A percentile compares a stretch with the other conserved stretches of the same genome.
Evolutionary conservation across 2,888 invertebrate genomes (phyloP).

Genomic region (Zootermopsis nevadensis): DNA sequence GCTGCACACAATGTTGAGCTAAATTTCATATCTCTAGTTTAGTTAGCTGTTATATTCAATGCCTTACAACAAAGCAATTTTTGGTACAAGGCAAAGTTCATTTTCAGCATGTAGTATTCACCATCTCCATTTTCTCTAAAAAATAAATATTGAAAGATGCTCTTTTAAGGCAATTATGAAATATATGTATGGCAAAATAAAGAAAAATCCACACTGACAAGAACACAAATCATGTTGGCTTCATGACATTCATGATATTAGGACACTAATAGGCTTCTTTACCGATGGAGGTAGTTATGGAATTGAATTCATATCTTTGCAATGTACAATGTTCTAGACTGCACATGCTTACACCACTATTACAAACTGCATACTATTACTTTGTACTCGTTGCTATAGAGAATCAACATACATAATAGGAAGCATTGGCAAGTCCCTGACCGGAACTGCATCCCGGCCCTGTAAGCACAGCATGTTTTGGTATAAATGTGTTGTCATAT

Average conservation of each 20-base stretch:
- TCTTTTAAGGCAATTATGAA: conserved; percentile 18
- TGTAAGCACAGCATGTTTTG: conserved; percentile 52
- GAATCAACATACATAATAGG: conserved; percentile 49
- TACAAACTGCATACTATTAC: conserved; percentile 45
- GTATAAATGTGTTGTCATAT: conserved; percentile 53
- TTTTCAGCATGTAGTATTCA: not conserved
- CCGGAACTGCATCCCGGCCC: conserved; percentile 43
- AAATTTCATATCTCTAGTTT: not conserved
- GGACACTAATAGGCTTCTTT: conserved; percentile 32
- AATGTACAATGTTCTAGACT: conserved; percentile 33
- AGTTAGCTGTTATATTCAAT: not conserved
- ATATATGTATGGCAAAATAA: conserved; percentile 32
- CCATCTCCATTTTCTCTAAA: not conserved
- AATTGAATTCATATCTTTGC: conserved; percentile 51
- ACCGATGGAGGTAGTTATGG: conserved; percentile 54
- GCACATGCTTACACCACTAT: conserved; percentile 28
- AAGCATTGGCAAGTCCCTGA: conserved; percentile 51
- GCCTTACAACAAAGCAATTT: not conserved
- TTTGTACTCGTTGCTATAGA: conserved; percentile 54
- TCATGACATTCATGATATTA: conserved; percentile 18
- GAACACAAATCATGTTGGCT: conserved; percentile 15
- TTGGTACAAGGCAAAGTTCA: not conserved
- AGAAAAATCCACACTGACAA: conserved; percentile 4
- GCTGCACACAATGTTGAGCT: not conserved
- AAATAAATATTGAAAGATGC: conserved; percentile 36